These are phyloP conservation scores for Scyliorhinus canicula DNA, from an alignment of 2,797 vertebrate genomes.

Conservation along the genomic window DNA sequence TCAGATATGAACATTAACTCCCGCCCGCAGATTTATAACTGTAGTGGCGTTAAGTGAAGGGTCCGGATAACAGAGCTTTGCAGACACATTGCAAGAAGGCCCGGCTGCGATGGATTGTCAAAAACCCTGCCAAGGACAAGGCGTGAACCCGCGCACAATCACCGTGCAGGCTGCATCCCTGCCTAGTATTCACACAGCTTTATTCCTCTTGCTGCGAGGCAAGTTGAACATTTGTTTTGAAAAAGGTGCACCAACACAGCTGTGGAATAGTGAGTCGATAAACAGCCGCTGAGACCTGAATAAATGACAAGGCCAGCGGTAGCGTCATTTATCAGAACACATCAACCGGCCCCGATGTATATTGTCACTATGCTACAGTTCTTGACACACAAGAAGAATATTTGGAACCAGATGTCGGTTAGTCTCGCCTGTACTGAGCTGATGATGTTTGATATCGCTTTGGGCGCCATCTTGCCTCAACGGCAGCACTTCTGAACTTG, in stretches of 20 bases:
- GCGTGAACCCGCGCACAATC: not conserved
- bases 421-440: not conserved
- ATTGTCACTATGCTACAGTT: not conserved
- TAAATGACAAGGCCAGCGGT: not conserved
- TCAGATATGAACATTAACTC: not conserved
- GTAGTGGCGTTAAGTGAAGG: not conserved
- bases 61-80: not conserved
- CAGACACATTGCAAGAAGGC: not conserved
- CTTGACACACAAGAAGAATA: not conserved
- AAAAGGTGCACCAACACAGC: not conserved
- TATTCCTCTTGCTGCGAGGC: not conserved
- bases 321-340: not conserved
- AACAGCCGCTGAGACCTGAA: not conserved
- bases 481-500: not conserved
- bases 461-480: not conserved
- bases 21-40: not conserved
- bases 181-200: not conserved
- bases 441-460: not conserved
- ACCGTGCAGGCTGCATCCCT: no score
- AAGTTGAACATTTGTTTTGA: not conserved
- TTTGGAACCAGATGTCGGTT: not conserved
- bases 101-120: not conserved
- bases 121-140: not conserved
- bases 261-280: not conserved
- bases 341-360: not conserved